Evolutionary conservation across 2,888 invertebrate genomes (phyloP).

Genomic region (Rapana venosa): DNA sequence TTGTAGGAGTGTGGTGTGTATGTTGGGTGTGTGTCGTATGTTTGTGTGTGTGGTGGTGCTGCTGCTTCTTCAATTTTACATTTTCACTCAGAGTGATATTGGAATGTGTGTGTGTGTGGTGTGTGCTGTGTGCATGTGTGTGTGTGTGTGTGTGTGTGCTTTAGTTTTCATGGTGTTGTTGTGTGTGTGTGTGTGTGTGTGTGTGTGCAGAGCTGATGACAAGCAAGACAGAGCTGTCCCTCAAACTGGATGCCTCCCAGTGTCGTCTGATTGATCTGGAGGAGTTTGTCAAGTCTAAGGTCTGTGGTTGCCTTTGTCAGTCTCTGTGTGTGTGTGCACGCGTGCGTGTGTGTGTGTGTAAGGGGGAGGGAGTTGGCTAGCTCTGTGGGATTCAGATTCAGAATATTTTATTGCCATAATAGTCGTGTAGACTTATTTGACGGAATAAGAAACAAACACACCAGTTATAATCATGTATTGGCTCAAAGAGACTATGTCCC

Average conservation of each 20-base stretch:
- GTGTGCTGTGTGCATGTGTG: not conserved
- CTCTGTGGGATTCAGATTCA: not conserved
- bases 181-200: not conserved
- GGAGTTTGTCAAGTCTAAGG: conserved; percentile 56
- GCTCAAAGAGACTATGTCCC: too few species aligned
- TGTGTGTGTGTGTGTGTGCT: not conserved
- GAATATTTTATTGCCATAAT: too few species aligned
- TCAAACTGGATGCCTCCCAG: conserved; percentile 54
- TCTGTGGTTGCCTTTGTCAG: conserved; percentile 24
- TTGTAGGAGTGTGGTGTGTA: too few species aligned
- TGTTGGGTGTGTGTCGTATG: too few species aligned
- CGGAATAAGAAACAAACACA: too few species aligned
- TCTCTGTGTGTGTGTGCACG: not conserved
- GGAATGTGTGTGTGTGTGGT: not conserved
- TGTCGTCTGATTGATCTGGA: conserved; percentile 56
- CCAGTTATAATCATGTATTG: too few species aligned
- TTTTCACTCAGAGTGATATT: too few species aligned
- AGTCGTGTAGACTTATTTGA: too few species aligned
- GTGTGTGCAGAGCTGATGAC: conserved; percentile 54
- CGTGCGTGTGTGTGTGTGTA: not conserved
- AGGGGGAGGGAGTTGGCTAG: not conserved
- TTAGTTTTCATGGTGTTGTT: too few species aligned
- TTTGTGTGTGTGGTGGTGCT: too few species aligned
- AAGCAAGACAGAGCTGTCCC: conserved; percentile 49
- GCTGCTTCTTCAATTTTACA: too few species aligned